These are phyloP conservation scores for Puma concolor DNA, from an alignment of 2,113 vertebrate species.

Conservation along the genomic window DNA sequence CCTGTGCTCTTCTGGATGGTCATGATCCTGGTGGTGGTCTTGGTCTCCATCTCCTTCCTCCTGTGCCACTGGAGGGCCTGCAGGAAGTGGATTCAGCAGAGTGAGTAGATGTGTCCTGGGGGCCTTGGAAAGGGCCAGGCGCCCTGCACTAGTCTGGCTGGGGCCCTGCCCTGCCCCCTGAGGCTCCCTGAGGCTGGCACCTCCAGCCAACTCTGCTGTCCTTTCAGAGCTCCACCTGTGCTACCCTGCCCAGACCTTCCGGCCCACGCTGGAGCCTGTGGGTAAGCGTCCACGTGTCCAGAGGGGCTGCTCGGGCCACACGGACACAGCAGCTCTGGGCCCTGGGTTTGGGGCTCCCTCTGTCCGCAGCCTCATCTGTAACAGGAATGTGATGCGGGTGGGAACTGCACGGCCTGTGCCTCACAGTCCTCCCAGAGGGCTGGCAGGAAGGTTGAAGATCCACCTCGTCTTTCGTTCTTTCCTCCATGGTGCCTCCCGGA, in stretches of 20 bases:
- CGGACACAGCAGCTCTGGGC: not conserved
- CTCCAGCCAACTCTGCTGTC: not conserved
- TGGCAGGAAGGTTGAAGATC: fast-evolving
- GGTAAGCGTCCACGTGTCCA: conserved; percentile 48
- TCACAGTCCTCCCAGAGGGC: fast-evolving
- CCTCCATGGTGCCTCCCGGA: fast-evolving
- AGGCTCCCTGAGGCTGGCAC: not conserved
- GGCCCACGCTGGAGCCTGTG: not conserved
- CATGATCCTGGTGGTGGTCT: not conserved
- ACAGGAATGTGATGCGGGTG: fast-evolving
- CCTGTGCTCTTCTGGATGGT: conserved; percentile 42
- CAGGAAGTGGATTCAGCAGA: conserved; percentile 61
- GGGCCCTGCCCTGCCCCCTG: not conserved
- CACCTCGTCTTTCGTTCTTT: not conserved
- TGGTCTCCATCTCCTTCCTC: not conserved
- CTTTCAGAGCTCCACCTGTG: conserved; percentile 72
- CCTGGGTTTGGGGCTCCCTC: not conserved
- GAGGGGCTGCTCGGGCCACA: not conserved
- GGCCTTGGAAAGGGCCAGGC: not conserved
- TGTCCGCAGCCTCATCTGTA: not conserved
- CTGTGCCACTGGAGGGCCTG: conserved; percentile 66
- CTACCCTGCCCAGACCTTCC: conserved; percentile 39
- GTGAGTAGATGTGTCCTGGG: conserved; percentile 45
- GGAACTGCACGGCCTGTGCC: not conserved
- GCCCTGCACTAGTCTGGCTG: not conserved